A percentile compares a stretch with the other conserved stretches of the same genome.
Conservation (phyloP, 2,888 invertebrate species). For the Drosophila anomalata region DNA sequence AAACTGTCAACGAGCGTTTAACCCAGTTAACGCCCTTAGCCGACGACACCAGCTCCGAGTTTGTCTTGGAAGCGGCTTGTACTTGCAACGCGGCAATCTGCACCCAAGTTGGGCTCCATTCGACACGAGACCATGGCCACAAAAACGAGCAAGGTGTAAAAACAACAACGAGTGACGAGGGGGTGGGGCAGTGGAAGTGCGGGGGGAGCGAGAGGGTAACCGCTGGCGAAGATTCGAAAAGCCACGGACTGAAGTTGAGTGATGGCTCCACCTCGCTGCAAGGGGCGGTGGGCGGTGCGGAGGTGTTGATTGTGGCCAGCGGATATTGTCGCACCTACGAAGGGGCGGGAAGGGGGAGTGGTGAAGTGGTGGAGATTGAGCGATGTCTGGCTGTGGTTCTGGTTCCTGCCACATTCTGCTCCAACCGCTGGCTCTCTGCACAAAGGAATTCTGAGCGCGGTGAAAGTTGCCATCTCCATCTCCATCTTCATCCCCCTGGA, state of each 20-base stretch:
- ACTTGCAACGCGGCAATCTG: slow-evolving; percentile 13
- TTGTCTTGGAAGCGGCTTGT: slow-evolving; percentile 11
- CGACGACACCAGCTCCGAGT: slow-evolving; percentile 40
- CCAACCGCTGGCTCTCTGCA: slow-evolving; percentile 32
- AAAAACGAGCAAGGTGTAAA: slow-evolving; percentile 64
- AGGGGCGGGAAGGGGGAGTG: slow-evolving; percentile 14
- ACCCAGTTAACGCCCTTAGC: slow-evolving; percentile 76
- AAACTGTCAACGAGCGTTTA: slow-evolving; percentile 75
- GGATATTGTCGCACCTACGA: slow-evolving; percentile 56
- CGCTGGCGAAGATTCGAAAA: slow-evolving; percentile 51
- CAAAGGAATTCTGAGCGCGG: slow-evolving; percentile 70
- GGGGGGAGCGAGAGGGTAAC: not conserved
- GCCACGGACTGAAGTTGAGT: slow-evolving; percentile 59
- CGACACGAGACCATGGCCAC: slow-evolving; percentile 48
- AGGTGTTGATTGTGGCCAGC: slow-evolving; percentile 68
- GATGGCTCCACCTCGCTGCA: slow-evolving; percentile 60
- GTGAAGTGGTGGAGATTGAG: slow-evolving; percentile 50
- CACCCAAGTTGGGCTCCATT: slow-evolving; percentile 49
- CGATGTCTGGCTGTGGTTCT: slow-evolving; percentile 61
- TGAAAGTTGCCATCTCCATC: slow-evolving; percentile 73
- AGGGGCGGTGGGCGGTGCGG: slow-evolving; percentile 55
- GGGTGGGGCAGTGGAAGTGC: not conserved
- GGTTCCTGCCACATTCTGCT: slow-evolving; percentile 25
- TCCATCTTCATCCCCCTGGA: slow-evolving; percentile 57
- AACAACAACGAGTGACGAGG: slow-evolving; percentile 42